These are phyloP conservation scores for Herminia tarsipennalis DNA, from an alignment of 2,888 invertebrate genomes.

Conservation along the genomic window DNA sequence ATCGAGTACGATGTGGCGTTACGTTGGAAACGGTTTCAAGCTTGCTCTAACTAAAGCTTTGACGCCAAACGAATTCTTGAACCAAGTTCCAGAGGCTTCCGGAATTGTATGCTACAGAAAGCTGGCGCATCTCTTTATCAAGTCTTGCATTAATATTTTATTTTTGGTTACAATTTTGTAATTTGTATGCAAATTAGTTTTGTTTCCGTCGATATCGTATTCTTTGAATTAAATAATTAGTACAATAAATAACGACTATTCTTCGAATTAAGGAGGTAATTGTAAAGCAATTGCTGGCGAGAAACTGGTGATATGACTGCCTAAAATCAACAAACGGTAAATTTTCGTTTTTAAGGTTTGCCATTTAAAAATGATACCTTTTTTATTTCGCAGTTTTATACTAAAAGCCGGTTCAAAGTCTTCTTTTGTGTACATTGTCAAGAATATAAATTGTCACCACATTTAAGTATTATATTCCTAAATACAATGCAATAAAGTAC, in stretches of 20 bases:
- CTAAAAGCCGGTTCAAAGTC: conserved; percentile 17
- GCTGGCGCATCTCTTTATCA: neutral
- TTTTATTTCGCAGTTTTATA: conserved; percentile 11
- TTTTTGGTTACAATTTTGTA: neutral
- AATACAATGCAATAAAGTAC: conserved; percentile 16
- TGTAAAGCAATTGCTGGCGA: too few relatives aligned
- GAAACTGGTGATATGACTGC: too few relatives aligned
- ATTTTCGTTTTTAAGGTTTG: too few relatives aligned
- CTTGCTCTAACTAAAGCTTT: conserved; percentile 13
- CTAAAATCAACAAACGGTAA: too few relatives aligned
- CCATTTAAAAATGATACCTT: neutral
- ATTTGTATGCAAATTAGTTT: too few relatives aligned
- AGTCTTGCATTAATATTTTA: neutral
- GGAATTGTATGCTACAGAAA: conserved; percentile 25
- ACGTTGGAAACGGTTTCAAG: conserved; percentile 11
- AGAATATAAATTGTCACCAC: conserved; percentile 34
- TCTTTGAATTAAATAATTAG: too few relatives aligned
- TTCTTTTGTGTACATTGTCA: conserved; percentile 35
- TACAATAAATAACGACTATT: too few relatives aligned
- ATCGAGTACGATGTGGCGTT: too few relatives aligned
- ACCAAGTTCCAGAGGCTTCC: conserved; percentile 24
- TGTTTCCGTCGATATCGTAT: too few relatives aligned
- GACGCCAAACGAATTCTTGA: conserved; percentile 28
- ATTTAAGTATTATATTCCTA: conserved; percentile 13
- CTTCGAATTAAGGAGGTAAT: too few relatives aligned